phyloP scores from a whole-genome alignment of 2,113 vertebrate genomes.

The Vulpes lagopus region DNA sequence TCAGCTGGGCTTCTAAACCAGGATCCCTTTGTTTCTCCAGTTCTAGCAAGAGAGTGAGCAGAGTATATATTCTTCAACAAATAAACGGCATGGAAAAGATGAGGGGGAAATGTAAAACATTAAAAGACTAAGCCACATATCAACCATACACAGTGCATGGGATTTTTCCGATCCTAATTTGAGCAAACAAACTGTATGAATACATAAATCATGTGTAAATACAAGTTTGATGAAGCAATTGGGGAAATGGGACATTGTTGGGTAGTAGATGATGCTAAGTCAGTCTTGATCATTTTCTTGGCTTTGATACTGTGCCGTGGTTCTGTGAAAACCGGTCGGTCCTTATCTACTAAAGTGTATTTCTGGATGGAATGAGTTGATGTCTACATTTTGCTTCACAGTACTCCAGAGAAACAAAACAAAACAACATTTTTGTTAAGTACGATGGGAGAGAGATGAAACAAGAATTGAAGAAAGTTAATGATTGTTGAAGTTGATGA shows the following conservation, averaged over 20 bases:
- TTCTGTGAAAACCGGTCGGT: background rate
- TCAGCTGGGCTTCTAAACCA: too few relatives aligned
- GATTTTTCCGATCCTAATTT: background rate
- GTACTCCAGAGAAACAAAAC: background rate
- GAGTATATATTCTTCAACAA: background rate
- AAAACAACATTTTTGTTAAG: background rate
- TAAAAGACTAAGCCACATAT: background rate
- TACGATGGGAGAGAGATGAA: background rate
- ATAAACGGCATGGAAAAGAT: background rate
- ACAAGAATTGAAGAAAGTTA: conserved; percentile 40
- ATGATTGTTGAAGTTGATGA: conserved; percentile 47
- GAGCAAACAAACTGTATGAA: background rate
- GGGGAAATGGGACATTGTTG: background rate
- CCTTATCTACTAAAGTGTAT: background rate
- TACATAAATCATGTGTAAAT: background rate
- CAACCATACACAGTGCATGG: background rate
- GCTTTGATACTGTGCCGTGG: background rate
- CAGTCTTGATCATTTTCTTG: background rate
- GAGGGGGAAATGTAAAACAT: background rate
- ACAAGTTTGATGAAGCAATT: background rate
- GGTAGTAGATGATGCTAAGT: background rate
- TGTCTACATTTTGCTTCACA: conserved; percentile 5
- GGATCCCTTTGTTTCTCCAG: background rate
- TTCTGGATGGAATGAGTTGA: background rate
- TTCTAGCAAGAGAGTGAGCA: background rate